These are phyloP conservation scores for Aporophyla lueneburgensis DNA, from an alignment of 2,888 invertebrate species.

Conservation along the genomic window DNA sequence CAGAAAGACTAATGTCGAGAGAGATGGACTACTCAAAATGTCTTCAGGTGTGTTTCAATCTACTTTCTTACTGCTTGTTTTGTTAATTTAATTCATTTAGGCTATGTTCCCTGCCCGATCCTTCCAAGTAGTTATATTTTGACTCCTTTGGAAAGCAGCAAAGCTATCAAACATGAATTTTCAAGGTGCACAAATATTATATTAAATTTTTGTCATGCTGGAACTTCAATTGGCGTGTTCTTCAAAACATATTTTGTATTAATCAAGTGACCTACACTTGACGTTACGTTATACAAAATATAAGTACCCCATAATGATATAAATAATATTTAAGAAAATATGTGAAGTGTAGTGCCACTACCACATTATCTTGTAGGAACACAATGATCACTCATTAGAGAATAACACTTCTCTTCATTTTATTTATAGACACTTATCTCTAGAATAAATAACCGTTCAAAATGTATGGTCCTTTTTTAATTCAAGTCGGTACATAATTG, in stretches of 20 bases:
- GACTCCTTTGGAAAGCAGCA: not conserved
- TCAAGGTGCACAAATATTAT: not conserved
- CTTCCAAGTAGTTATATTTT: not conserved
- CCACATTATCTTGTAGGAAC: no score
- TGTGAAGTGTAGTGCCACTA: no score
- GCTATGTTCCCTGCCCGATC: no score
- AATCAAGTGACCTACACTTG: no score
- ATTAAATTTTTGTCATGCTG: no score
- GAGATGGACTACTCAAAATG: conserved; percentile 92
- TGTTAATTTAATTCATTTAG: not conserved
- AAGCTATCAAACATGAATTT: not conserved
- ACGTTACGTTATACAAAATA: no score
- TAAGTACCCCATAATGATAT: no score
- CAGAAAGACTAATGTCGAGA: conserved; percentile 92
- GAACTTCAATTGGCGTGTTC: no score
- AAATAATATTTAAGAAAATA: no score
- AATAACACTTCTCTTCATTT: no score
- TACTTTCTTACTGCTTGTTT: not conserved
- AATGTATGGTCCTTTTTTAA: not conserved
- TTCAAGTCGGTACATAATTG: not conserved
- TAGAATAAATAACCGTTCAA: not conserved
- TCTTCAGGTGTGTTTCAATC: conserved; percentile 87
- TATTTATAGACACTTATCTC: no score
- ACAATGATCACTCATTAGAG: not conserved
- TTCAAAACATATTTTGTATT: no score